phyloP scores from a whole-genome alignment of 2,113 vertebrate species.

The Phoxinus phoxinus region DNA sequence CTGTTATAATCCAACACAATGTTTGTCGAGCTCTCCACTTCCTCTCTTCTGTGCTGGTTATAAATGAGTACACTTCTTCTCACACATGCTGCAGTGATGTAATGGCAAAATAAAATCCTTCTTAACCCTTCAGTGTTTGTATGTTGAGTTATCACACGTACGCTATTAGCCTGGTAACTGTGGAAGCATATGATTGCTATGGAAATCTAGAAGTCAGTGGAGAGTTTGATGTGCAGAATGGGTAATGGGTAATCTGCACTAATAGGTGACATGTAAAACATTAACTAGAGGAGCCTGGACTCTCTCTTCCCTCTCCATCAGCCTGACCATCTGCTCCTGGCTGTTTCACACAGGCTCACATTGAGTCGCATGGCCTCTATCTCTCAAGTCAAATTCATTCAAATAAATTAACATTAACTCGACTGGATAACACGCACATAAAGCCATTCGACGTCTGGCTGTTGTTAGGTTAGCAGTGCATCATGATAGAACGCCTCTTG shows the following conservation, averaged over 20 bases:
- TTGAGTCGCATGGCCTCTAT: conserved; percentile 48
- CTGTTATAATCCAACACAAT: neutral
- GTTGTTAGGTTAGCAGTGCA: neutral
- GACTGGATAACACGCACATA: conserved; percentile 32
- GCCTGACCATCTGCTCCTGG: conserved; percentile 51
- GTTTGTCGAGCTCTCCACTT: neutral
- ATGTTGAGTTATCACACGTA: conserved; percentile 30
- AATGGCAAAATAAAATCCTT: conserved; percentile 44
- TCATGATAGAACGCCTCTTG: neutral
- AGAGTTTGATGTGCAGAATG: conserved; percentile 23
- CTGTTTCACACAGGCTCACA: conserved; percentile 16
- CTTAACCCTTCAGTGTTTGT: conserved; percentile 35
- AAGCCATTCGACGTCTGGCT: conserved; percentile 23
- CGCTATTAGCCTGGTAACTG: conserved; percentile 36
- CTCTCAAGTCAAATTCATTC: conserved; percentile 54
- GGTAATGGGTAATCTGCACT: conserved; percentile 56
- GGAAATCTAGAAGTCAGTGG: conserved; percentile 34
- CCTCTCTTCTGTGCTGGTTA: conserved; percentile 15
- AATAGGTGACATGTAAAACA: conserved; percentile 58
- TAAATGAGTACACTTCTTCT: neutral
- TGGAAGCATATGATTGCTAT: conserved; percentile 48
- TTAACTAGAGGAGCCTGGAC: conserved; percentile 50
- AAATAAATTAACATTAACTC: conserved; percentile 53
- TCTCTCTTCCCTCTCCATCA: conserved; percentile 44
- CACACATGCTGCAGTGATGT: neutral